Percentiles rank a stretch among this genome's conserved stretches.
Evolutionary conservation across 37 sponge, comb jelly and placozoan genomes (phyloP).

Genomic region (Mnemiopsis leidyi): DNA sequence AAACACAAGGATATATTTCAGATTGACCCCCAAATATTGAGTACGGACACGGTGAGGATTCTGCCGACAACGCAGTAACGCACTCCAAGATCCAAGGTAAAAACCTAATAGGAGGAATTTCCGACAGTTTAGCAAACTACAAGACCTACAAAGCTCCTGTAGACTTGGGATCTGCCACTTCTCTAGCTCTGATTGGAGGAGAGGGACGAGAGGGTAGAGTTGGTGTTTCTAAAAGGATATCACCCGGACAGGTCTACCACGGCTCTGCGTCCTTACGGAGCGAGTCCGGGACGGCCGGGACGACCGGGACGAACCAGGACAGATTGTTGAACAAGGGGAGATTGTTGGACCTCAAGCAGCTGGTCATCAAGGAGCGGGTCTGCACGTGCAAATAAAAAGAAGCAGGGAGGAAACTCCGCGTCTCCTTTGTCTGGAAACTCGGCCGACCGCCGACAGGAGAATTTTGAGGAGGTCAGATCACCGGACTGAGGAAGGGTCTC

Average conservation of each 20-base stretch:
- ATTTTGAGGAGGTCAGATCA: background rate
- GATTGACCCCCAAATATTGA: slow-evolving; percentile 60
- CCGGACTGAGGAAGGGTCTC: background rate
- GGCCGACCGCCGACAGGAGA: background rate
- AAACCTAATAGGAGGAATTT: background rate
- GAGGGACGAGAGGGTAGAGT: too few relatives aligned
- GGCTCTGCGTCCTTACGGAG: background rate
- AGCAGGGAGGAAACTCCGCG: background rate
- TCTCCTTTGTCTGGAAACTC: background rate
- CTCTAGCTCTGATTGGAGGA: background rate
- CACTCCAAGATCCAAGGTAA: background rate
- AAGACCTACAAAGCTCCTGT: background rate
- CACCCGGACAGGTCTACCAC: background rate
- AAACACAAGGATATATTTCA: too few relatives aligned
- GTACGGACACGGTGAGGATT: background rate
- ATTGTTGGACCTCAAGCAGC: background rate
- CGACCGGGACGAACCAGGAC: too few relatives aligned
- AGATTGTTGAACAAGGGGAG: background rate
- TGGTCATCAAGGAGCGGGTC: background rate
- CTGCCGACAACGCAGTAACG: background rate
- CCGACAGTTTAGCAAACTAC: background rate
- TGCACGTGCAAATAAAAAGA: background rate
- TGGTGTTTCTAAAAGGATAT: background rate
- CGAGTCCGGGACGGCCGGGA: background rate
- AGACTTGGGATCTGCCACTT: background rate